Evolutionary conservation across 2,113 vertebrate genomes (phyloP), one percentile per base, ranked within the genome.

Genomic region (Pseudorectes ferrugineus): DNA sequence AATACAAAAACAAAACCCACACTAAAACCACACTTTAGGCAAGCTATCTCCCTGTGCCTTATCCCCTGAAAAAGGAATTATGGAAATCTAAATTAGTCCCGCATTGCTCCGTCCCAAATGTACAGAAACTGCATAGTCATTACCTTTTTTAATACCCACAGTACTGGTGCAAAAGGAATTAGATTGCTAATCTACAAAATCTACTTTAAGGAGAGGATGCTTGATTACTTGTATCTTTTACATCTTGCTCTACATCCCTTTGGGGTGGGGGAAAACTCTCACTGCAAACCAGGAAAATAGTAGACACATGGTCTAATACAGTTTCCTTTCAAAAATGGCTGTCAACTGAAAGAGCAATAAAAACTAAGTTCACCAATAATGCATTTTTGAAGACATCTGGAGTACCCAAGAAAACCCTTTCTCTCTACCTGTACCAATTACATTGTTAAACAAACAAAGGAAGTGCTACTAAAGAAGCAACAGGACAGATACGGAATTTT

Each of bases 221-320:
- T 28, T 79, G 42, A 14, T 74, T 45, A 79, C 24, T 36, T 22
- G 1, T 16, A 14, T 43, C 21, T 73, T 62, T 91, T 22, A 3
- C 38, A 80, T 25, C n/a, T 58, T 67, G 16, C 22, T 63, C 31
- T 40, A 40, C 28, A 72, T 48, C 3, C 11, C 35, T 42, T 61
- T 55, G n/a, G n/a, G n/a, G n/a, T n/a, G 2, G 7, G 13, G 4
- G 4, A 11, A 68, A 55, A 29, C 5, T 0, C 9, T 6, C 23
- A 78, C 11, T 1, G 1, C 16, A 78, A 62, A 70, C 6, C 17
- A 52, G n/a, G 19, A 73, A 81, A 87, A 43, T 0, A 61, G 42
- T 14, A 89, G 12, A 42, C 7, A 76, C 9, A 45, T 19, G 59
- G 43, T 66, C 14, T 77, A 38, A 43, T 35, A 65, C 68, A 40